A percentile compares a stretch with the other conserved stretches of the same genome.
phyloP scores from a whole-genome alignment of 2,113 vertebrate species.

The Proteles cristata region DNA sequence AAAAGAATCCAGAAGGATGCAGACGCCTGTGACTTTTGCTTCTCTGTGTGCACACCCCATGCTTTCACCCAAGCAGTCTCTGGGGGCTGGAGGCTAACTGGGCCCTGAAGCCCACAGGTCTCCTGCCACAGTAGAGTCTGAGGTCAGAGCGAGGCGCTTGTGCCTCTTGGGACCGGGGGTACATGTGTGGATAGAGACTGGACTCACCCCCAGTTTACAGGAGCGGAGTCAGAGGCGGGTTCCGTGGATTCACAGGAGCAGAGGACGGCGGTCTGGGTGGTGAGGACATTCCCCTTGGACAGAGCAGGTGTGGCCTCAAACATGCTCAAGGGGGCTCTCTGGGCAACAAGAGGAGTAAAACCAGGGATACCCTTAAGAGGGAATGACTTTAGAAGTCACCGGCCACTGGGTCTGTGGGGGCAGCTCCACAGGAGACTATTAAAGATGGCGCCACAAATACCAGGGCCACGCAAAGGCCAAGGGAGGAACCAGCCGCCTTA shows the following conservation, averaged over 20 bases:
- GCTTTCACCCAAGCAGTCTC: neutral
- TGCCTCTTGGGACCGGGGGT: rapidly evolving
- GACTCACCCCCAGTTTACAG: neutral
- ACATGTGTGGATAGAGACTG: neutral
- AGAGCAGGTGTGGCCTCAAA: neutral
- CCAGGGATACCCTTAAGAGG: neutral
- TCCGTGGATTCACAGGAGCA: neutral
- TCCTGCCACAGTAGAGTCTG: neutral
- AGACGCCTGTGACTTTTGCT: neutral
- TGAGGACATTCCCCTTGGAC: neutral
- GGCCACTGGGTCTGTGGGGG: neutral
- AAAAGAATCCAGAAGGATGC: conserved; percentile 15
- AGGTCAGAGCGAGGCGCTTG: neutral
- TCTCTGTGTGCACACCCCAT: rapidly evolving
- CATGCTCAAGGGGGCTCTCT: neutral
- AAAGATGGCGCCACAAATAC: neutral
- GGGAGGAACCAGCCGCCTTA: too few species aligned
- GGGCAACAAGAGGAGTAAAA: neutral
- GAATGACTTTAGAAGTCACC: neutral
- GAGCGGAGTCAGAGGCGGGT: neutral
- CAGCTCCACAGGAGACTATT: neutral
- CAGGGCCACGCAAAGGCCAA: neutral
- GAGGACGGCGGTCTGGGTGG: neutral
- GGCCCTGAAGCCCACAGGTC: neutral
- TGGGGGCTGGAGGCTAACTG: neutral